Conservation (phyloP, 2,888 invertebrate genomes). For the Nasonia oneida region DNA sequence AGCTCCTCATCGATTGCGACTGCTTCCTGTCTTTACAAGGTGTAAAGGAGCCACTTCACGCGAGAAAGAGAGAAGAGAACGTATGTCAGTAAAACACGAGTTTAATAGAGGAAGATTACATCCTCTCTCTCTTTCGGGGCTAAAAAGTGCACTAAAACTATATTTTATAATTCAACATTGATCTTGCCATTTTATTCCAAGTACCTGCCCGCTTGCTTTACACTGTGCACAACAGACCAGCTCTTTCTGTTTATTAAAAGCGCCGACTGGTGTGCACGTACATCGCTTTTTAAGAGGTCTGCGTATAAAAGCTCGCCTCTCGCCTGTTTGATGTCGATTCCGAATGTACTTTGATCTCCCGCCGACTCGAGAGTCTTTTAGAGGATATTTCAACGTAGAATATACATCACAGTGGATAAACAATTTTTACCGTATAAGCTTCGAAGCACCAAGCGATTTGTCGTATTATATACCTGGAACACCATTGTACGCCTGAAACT, state of each 20-base stretch:
- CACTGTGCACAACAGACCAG: background rate
- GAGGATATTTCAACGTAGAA: background rate
- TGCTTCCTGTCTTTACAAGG: conserved; percentile 25
- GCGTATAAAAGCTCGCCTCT: conserved; percentile 19
- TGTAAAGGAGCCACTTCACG: conserved; percentile 5
- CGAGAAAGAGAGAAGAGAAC: background rate
- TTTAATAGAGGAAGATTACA: conserved; percentile 2
- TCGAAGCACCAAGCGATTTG: background rate
- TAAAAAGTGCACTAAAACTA: background rate
- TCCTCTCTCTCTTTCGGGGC: background rate
- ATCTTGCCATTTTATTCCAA: conserved; percentile 11
- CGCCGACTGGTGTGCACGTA: background rate
- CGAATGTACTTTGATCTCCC: conserved; percentile 30
- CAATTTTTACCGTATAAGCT: background rate
- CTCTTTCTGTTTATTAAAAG: conserved; percentile 44
- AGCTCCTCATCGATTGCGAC: conserved; percentile 37
- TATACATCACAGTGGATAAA: background rate
- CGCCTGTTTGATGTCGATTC: conserved; percentile 35
- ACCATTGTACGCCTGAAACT: background rate
- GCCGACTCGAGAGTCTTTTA: background rate
- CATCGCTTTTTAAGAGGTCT: conserved; percentile 24
- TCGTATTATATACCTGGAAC: background rate
- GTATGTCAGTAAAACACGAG: conserved; percentile 12
- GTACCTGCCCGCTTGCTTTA: conserved; percentile 18
- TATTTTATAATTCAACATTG: conserved; percentile 37